Base-by-base conservation (phyloP, 2,797 vertebrate species). In the Steatocranus sp. region DNA sequence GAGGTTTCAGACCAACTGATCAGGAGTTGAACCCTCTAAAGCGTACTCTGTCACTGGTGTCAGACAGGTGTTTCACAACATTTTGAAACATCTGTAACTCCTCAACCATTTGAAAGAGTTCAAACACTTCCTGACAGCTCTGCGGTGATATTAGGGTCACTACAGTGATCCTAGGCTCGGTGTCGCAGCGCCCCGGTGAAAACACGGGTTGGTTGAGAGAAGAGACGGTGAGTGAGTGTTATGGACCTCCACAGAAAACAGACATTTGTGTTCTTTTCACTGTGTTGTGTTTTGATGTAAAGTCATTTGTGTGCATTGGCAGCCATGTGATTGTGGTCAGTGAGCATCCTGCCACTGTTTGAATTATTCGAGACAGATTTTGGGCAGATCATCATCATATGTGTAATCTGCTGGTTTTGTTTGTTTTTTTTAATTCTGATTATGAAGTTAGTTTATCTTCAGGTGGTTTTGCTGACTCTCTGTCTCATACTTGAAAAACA, bases 321-420 rank as follows among this genome's bases (percentile, higher is more conserved):
- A 56, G 27, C 54, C 27, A 56, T 30, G 53, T 6, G 53, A 56
- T 30, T 30, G 25, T 18, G 53, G 53, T 56, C 25, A 56, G 15
- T 6, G 53, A 3, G 25, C 53, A 30, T 1, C 0, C 53, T 1
- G 0, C 14, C 25, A 0, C 3, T 15, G 51, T 54, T 54, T 9
- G 51, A 54, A 54, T 54, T 54, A 54, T 27, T 54, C 0, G 0
- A 54, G 53, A 54, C 53, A 27, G 7, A 2, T 17, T 27, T 27
- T 54, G 53, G 50, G 50, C 23, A 25, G 23, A 15, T 54, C 51
- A 15, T 53, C 12, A 27, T 54, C 51, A 0, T 15, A 2, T 5
- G 17, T 56, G 5, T 32, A 0, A 10, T 32, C 54, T 58, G 15
- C 27, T 0, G 2, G 5, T 56, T 54, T 54, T 54, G 23, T 54